These are phyloP conservation scores for Calidris pugnax DNA, from an alignment of 2,113 vertebrate genomes.

Conservation along the genomic window DNA sequence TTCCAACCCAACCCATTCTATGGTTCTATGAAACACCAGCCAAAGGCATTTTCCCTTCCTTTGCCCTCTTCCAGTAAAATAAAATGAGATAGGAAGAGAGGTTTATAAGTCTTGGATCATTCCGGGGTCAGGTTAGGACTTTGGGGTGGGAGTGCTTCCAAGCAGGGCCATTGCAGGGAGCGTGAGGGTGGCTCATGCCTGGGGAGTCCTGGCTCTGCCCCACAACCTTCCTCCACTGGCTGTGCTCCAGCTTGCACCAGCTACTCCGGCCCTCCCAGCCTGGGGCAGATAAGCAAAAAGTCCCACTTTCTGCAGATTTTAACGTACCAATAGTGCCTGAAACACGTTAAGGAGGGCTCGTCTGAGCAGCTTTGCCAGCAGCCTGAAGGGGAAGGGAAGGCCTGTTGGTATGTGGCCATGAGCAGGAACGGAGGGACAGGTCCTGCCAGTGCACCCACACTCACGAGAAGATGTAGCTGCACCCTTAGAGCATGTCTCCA, in stretches of 20 bases:
- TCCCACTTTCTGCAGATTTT: not conserved
- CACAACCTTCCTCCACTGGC: not conserved
- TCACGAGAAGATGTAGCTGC: not conserved
- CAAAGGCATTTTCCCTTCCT: not conserved
- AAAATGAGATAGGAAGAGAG: not conserved
- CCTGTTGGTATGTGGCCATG: fast-evolving
- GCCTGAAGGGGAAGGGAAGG: not conserved
- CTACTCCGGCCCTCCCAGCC: not conserved
- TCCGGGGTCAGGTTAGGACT: not conserved
- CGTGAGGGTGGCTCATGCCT: fast-evolving
- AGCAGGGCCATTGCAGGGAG: not conserved
- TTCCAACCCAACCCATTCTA: not conserved
- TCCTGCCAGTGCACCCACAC: not conserved
- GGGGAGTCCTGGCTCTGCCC: not conserved
- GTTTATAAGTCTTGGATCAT: not conserved
- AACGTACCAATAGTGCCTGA: fast-evolving
- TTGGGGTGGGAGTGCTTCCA: fast-evolving
- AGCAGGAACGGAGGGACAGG: not conserved
- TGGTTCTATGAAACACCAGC: not conserved
- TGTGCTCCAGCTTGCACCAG: not conserved
- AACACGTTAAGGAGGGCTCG: not conserved
- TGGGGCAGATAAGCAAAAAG: not conserved
- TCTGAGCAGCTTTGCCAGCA: not conserved
- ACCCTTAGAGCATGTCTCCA: not conserved
- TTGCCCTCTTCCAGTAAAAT: not conserved